Base-by-base conservation (phyloP, 1,140 invertebrate species). In the Danaus plexippus region DNA sequence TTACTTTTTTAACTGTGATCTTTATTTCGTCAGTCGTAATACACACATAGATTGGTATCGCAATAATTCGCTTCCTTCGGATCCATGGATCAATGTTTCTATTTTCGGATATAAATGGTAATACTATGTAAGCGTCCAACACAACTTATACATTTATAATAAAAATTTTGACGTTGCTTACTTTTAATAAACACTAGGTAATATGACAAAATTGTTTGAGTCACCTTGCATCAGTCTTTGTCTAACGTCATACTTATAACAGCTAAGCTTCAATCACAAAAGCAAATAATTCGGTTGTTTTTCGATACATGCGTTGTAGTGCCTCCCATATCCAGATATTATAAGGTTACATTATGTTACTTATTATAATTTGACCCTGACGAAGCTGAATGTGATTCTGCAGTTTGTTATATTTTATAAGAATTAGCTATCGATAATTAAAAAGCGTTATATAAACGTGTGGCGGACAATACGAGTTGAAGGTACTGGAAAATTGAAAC, bases 211-310 rank as follows among this genome's bases (percentile, higher is more conserved):
- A 69, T 75, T 72, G 66, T 61, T 69, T 62, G 69, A 54, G 50
- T 75, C 65, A 75, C 71, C 67, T 75, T 75, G 70, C 64, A 64
- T 51, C 40, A n/a, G 57, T 67, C 47, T 73, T 62, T 52, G 58
- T 60, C 61, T 72, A 65, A 58, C 77, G 75, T 82, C 77, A 81
- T 72, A 66, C 7, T 12, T 45, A 2, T 12, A 45, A 12, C 11
- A 48, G 63, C 58, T 66, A 46, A 59, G 63, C 62, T 66, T 66
- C 78, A 77, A 82, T 69, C 67, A 59, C 50, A 60, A 67, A 65
- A 66, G 70, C 69, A 79, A 76, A 80, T 64, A 78, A 50, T 52
- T 64, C 12, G 55, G 60, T 57, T 64, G 64, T 61, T 66, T 68
- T 71, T 66, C 53, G 45, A 44, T 67, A 69, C 60, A 47, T 51